These are phyloP conservation scores for Chironomus riparius DNA, from an alignment of 2,888 invertebrate species.

Conservation along the genomic window DNA sequence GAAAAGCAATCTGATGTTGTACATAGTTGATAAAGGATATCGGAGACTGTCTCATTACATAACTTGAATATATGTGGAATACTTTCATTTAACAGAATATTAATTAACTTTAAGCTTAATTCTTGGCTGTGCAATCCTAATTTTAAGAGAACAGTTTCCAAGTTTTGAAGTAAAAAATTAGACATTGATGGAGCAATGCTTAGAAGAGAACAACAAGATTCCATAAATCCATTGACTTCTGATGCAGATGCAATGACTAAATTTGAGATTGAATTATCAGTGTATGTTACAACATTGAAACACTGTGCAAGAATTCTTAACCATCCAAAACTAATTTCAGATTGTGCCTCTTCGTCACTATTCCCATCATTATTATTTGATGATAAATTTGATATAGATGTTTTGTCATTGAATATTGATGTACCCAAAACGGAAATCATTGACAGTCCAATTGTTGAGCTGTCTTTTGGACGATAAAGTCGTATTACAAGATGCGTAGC, in stretches of 20 bases:
- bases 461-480: conserved; percentile 67
- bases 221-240: conserved; percentile 55
- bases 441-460: conserved; percentile 79
- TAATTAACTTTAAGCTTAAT: conserved; percentile 49
- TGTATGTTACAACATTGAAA: conserved; percentile 46
- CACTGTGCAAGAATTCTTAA: conserved; percentile 72
- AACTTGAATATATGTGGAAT: conserved; percentile 41
- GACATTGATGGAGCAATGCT: conserved; percentile 57
- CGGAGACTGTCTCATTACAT: conserved; percentile 57
- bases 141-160: conserved; percentile 60
- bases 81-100: conserved; percentile 51
- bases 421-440: conserved; percentile 78
- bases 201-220: conserved; percentile 61
- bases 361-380: conserved; percentile 24
- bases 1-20: conserved; percentile 46
- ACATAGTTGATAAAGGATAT: conserved; percentile 71
- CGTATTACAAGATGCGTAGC: conserved; percentile 69
- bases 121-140: conserved; percentile 57
- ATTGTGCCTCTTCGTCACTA: conserved; percentile 39
- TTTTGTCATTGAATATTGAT: conserved; percentile 56
- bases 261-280: conserved; percentile 37
- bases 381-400: conserved; percentile 26
- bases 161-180: conserved; percentile 46
- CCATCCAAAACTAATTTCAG: conserved; percentile 69
- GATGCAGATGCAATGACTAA: conserved; percentile 55